phyloP scores from a whole-genome alignment of 1,140 invertebrate species.

The Nephotettix cincticeps region DNA sequence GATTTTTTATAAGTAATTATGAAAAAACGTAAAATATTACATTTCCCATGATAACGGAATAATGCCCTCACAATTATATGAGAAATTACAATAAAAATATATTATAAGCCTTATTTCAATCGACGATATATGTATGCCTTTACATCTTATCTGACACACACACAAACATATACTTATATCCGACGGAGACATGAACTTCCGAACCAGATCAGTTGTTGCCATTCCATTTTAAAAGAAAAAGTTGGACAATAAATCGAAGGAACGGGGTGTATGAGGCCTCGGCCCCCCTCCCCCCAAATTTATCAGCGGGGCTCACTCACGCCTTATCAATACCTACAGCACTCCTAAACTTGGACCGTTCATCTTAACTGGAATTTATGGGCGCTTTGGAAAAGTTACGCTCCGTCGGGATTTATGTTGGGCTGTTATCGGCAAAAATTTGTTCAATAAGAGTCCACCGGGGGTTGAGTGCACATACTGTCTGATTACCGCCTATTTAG shows the following conservation, averaged over 20 bases:
- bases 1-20: too few species aligned
- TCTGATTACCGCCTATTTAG: too few species aligned
- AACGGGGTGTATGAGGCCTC: background rate
- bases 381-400: conserved; percentile 16
- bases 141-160: too few species aligned
- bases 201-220: conserved; percentile 12
- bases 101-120: too few species aligned
- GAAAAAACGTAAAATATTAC: too few species aligned
- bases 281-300: background rate
- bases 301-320: conserved; percentile 5
- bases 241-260: conserved; percentile 6
- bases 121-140: too few species aligned
- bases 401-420: background rate
- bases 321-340: conserved; percentile 20
- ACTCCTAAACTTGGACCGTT: conserved; percentile 1
- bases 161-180: too few species aligned
- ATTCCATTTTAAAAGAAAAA: conserved; percentile 17
- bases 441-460: background rate
- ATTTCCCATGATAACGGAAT: too few species aligned
- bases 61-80: too few species aligned
- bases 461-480: too few species aligned
- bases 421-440: conserved; percentile 9
- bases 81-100: too few species aligned
- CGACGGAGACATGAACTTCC: conserved; percentile 17
- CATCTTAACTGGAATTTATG: conserved; percentile 10